Base-by-base conservation (phyloP, 2,888 invertebrate species). In the Zootermopsis nevadensis region DNA sequence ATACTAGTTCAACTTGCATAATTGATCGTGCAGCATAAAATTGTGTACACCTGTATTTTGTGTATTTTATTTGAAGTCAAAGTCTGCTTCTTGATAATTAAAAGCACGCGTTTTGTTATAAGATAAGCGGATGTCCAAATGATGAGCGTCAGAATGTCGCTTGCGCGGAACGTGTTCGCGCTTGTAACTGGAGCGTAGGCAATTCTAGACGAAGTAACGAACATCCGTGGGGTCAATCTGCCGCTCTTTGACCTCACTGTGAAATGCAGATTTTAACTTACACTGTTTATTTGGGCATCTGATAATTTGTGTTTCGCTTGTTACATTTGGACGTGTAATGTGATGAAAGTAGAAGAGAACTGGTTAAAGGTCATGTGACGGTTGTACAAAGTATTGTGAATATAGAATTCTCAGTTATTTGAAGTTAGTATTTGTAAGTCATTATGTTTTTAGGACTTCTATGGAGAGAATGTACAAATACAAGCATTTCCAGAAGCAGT, bases 351-450 rank as follows among this genome's bases (percentile, higher is more conserved):
- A 66, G 10, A n/a, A 66, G 66, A 66, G 66, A 19, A 48, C 48
- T 66, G n/a, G 19, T 27, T 66, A 66, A n/a, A 33, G 7, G 6
- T 33, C 0, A 22, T 69, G 33, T 15, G 69, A 3, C 69, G 31
- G n/a, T 12, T 74, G 38, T 74, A 74, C 19, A 74, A 74, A 74
- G 38, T 74, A 74, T 74, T 74, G 38, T 74, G 74, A 74, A 74
- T 74, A 72, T 38, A 38, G 38, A 35, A 69, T 15, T 38, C 15
- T 69, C 22, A 3, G 33, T 33, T 10, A 74, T 38, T 74, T 74
- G 22, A 74, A 38, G 10, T 38, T 74, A 74, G 38, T 74, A 35
- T 74, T 74, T 69, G 33, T 69, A 22, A 69, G 12, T 7, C 22
- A 33, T 22, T 69, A 19, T 69, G 69, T 69, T 69, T 69, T 69